Percentiles rank a stretch among this genome's conserved stretches.
phyloP scores from a whole-genome alignment of 2,888 invertebrate species.

The Drosophila pegasa region DNA sequence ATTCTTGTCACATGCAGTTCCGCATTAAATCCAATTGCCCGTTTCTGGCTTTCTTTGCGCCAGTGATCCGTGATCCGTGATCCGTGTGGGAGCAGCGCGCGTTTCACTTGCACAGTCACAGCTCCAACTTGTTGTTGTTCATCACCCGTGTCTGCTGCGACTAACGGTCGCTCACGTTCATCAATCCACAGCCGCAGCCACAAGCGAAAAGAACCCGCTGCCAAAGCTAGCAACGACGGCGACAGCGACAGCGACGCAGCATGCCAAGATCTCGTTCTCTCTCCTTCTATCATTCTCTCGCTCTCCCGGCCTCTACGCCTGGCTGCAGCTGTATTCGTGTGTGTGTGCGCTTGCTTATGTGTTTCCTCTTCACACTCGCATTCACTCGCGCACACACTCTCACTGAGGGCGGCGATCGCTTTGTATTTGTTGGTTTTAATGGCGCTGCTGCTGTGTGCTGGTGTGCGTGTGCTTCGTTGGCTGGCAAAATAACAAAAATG shows the following conservation, averaged over 20 bases:
- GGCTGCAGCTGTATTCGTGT: slow-evolving; percentile 1
- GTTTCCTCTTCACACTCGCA: slow-evolving; percentile 56
- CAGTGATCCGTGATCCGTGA: slow-evolving; percentile 33
- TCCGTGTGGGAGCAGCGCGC: slow-evolving; percentile 51
- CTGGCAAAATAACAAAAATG: slow-evolving; percentile 73
- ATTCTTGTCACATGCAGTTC: slow-evolving; percentile 44
- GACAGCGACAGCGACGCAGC: slow-evolving; percentile 52
- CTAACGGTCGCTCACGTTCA: slow-evolving; percentile 74
- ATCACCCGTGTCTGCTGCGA: slow-evolving; percentile 82
- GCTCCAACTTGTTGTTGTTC: slow-evolving; percentile 82
- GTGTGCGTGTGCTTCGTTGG: slow-evolving; percentile 47
- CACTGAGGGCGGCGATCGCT: slow-evolving; percentile 65
- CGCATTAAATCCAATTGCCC: slow-evolving; percentile 49
- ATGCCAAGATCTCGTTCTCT: slow-evolving; percentile 57
- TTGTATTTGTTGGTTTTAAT: slow-evolving; percentile 79
- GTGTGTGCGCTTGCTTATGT: slow-evolving; percentile 34
- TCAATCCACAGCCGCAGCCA: slow-evolving; percentile 56
- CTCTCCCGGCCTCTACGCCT: slow-evolving; percentile 24
- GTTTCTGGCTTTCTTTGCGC: slow-evolving; percentile 30
- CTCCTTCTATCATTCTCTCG: slow-evolving; percentile 36
- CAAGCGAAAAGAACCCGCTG: slow-evolving; percentile 53
- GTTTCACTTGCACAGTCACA: slow-evolving; percentile 36
- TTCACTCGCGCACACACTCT: slow-evolving; percentile 43
- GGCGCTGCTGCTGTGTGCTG: slow-evolving; percentile 66
- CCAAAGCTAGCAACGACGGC: slow-evolving; percentile 43